These are phyloP conservation scores for Pteruthius melanotis DNA, from an alignment of 2,113 vertebrate genomes.

Conservation along the genomic window DNA sequence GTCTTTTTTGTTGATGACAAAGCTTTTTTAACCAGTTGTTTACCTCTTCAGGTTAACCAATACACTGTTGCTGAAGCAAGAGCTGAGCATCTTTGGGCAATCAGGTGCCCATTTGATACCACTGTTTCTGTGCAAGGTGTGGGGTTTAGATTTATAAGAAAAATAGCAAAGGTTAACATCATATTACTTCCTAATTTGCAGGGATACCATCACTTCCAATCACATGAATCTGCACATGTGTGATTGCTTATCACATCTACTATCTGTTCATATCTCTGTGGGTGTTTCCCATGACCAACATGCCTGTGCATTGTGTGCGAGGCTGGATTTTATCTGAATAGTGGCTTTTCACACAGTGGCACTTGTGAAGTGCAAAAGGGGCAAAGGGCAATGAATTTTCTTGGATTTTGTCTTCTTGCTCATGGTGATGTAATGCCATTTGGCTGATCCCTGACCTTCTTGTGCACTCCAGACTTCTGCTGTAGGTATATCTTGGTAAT, in stretches of 20 bases:
- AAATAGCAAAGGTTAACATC: neutral
- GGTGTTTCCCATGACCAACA: neutral
- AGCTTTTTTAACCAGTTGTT: neutral
- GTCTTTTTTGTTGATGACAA: neutral
- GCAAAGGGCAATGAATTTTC: neutral
- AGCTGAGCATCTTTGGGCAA: neutral
- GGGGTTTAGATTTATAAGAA: neutral
- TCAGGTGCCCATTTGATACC: neutral
- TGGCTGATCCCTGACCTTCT: neutral
- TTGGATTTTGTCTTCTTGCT: neutral
- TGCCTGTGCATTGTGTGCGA: neutral
- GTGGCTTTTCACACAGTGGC: neutral
- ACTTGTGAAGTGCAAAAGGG: neutral
- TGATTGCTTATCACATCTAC: neutral
- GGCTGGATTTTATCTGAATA: neutral
- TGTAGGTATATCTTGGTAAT: neutral
- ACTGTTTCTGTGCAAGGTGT: neutral
- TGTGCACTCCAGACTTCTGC: neutral
- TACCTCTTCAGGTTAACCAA: neutral
- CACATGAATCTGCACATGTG: neutral
- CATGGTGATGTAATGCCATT: neutral
- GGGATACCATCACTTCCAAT: neutral
- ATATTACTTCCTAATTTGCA: neutral
- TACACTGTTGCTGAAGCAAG: neutral
- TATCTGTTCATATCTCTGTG: neutral